These are phyloP conservation scores for Pangasius krempfi DNA, from an alignment of 2,797 vertebrate species.

Conservation along the genomic window DNA sequence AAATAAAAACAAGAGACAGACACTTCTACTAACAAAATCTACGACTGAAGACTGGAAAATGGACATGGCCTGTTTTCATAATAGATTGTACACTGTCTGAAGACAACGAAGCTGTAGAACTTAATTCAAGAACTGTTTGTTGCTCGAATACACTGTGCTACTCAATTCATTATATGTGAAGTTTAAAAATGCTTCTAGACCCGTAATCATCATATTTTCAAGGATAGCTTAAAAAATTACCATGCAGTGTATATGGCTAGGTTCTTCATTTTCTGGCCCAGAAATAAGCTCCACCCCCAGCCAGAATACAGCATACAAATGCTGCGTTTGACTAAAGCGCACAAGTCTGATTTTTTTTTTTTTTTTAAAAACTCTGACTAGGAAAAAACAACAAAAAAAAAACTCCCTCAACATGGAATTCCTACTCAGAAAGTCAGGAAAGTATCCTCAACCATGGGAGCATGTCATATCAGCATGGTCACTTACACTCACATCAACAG, in stretches of 20 bases:
- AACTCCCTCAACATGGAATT: background rate
- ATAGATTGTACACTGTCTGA: background rate
- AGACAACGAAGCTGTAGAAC: background rate
- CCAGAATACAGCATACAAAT: background rate
- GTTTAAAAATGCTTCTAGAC: background rate
- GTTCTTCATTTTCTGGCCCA: background rate
- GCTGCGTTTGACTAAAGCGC: background rate
- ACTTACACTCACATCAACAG: background rate
- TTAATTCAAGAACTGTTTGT: background rate
- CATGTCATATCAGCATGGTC: background rate
- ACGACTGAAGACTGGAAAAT: background rate
- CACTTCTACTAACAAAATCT: background rate
- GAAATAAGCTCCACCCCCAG: background rate
- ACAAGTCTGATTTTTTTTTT: background rate
- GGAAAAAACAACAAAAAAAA: background rate
- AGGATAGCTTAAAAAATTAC: background rate
- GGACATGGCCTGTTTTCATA: background rate
- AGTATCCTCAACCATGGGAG: background rate
- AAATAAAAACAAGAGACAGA: constrained; percentile 9
- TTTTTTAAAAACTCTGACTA: too few species aligned
- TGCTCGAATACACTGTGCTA: background rate
- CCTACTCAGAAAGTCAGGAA: background rate
- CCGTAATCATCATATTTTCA: background rate
- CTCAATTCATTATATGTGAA: too few species aligned
- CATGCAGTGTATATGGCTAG: too few species aligned